Base-by-base conservation (phyloP, 2,797 vertebrate species). In the Coccyzus lansbergi region DNA sequence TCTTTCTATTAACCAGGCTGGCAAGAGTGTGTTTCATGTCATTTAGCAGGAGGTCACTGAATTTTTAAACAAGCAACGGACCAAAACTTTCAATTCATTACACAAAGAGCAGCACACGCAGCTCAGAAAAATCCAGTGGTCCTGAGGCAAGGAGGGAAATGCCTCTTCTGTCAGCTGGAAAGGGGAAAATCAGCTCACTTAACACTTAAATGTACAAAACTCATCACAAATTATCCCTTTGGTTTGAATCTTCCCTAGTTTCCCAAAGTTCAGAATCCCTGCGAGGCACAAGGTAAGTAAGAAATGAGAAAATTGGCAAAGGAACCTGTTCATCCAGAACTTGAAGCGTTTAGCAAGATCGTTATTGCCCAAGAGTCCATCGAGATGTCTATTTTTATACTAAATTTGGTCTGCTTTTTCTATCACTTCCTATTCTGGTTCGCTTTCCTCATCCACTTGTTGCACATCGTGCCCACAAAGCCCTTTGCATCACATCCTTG, bases 31-130 rank as follows among this genome's bases (percentile, higher is more conserved):
- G 83, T 92, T 94, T 91, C 83, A 89, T 79, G 91, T 89, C 91
- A 93, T 93, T 96, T 92, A 94, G 60, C 83, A 94, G 78, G 90
- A 95, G 96, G 89, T 94, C 94, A 95, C 70, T 93, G 96, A 91
- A 93, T 95, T 95, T 86, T 94, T 90, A 95, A 95, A 93, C 85
- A 93, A 83, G 93, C 94, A 69, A 68, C 36, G 89, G 93, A 94
- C 88, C 92, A 96, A 92, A 95, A 85, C 93, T 92, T 95, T 95
- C 60, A 8, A 94, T 90, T 96, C 92, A 70, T 93, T 95, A 95
- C 88, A 91, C 92, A 91, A 95, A 93, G 92, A 95, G 88, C 87
- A 88, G 65, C 79, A 72, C 3, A 68, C 25, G 15, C 0, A 3
- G 28, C 81, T 85, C 12, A 65, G 70, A 87, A 55, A 46, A 55